Base-by-base conservation (phyloP, 2,113 vertebrate species). In the Epinephelus cyanopodus region DNA sequence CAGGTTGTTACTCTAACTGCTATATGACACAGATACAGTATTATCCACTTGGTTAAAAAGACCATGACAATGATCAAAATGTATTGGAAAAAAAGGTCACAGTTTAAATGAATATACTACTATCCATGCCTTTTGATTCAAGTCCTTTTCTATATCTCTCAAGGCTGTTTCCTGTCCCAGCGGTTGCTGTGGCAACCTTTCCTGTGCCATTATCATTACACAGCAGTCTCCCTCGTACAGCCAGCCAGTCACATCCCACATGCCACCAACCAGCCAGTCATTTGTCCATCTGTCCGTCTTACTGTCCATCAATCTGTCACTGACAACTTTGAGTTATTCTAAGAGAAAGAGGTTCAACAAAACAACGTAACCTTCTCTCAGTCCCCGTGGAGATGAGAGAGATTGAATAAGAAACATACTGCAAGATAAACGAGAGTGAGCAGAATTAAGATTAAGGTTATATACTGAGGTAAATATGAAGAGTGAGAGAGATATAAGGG, bases 141-240 rank as follows among this genome's bases (percentile, higher is more conserved):
- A 54, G 70, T 58, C 14, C 6, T 71, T 83, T 74, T 82, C 45
- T 76, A 23, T 60, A 83, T 75, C 61, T 77, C 68, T 76, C 65
- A 83, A 84, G 66, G 66, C 64, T 62, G 58, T 62, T 90, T 86
- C 88, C 77, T 80, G 83, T 78, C 71, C 37, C 66, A 68, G 18
- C 63, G 29, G 86, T 88, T 91, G 62, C 81, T 71, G 68, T 74
- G 81, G 83, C 79, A 91, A 90, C 87, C 27, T 64, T 87, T 89
- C 83, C 86, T 89, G 65, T 80, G 66, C 85, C 33, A 67, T 79
- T 82, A 83, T 88, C 79, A 15, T 80, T 75, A 74, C 62, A 27
- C 37, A 69, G 60, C 86, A 90, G 81, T 53, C 82, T 81, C 76
- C 27, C 58, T 42, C 21, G 21, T 65, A 27, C 64, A 79, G 63